Percentiles rank a stretch among this genome's conserved stretches.
phyloP scores from a whole-genome alignment of 2,113 vertebrate species.

The Pelecanoides urinatrix region DNA sequence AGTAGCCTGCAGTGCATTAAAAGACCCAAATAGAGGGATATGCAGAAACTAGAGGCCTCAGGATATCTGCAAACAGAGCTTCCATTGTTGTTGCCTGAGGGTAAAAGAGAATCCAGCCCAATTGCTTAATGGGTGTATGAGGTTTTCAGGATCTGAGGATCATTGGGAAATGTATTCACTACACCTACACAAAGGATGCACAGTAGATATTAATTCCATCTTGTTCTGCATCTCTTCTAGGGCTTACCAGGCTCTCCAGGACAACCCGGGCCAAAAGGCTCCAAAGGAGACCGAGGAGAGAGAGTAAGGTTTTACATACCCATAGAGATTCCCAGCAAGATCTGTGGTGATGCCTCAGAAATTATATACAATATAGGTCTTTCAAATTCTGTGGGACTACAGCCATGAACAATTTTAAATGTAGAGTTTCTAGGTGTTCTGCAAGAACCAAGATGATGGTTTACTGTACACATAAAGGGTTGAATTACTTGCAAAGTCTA shows the following conservation, averaged over 20 bases:
- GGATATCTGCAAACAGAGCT: not conserved
- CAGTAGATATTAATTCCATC: not conserved
- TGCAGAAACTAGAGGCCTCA: not conserved
- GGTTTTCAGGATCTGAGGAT: not conserved
- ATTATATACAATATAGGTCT: not conserved
- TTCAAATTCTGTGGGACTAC: not conserved
- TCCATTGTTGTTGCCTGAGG: not conserved
- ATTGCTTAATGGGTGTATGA: not conserved
- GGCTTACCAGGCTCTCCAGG: constrained; percentile 74
- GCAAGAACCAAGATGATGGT: not conserved
- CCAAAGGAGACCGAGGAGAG: constrained; percentile 81
- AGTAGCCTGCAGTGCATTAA: not conserved
- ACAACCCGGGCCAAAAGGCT: constrained; percentile 67
- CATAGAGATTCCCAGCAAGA: not conserved
- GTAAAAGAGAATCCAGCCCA: not conserved
- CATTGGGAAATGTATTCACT: not conserved
- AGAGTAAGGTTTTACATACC: constrained; percentile 66
- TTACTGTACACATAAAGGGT: not conserved
- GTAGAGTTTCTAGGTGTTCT: not conserved
- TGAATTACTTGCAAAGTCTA: not conserved
- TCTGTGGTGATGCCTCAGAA: not conserved
- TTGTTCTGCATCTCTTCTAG: constrained; percentile 51
- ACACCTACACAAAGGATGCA: not conserved
- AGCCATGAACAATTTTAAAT: not conserved
- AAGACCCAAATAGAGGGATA: not conserved